Conservation (phyloP, 2,113 vertebrate genomes). For the Colaptes auratus region DNA sequence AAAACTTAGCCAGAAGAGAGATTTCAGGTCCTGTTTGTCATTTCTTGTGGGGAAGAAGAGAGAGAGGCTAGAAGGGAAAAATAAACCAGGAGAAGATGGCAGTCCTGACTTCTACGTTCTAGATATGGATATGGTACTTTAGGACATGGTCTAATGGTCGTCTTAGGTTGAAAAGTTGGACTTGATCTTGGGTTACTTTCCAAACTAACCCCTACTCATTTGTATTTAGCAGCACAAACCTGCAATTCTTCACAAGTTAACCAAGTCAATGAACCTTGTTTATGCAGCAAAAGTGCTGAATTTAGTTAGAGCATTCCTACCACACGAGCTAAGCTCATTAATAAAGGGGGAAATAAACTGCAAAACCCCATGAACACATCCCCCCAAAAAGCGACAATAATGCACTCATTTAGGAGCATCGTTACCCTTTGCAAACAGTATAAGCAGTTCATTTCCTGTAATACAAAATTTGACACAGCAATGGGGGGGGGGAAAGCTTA, state of each 20-base stretch:
- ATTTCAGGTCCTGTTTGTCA: neutral
- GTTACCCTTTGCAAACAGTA: neutral
- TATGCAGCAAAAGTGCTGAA: neutral
- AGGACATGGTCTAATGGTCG: too few relatives aligned
- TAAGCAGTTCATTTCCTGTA: neutral
- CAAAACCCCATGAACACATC: neutral
- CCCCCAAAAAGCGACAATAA: neutral
- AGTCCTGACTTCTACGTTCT: neutral
- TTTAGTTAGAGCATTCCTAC: neutral
- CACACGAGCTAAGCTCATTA: neutral
- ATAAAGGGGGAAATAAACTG: neutral
- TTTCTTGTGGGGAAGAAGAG: neutral
- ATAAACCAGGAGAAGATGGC: neutral
- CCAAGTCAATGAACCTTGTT: neutral
- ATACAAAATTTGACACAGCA: neutral
- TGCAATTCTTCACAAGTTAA: neutral
- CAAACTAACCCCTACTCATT: neutral
- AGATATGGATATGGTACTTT: neutral
- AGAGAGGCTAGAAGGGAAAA: neutral
- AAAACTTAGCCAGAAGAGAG: conserved; percentile 13
- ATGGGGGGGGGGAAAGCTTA: neutral
- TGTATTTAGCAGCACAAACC: neutral
- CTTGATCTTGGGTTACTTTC: neutral
- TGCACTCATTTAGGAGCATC: neutral
- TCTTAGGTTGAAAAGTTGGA: too few relatives aligned